phyloP scores from a whole-genome alignment of 2,888 invertebrate genomes.

The Apamea epomidion region DNA sequence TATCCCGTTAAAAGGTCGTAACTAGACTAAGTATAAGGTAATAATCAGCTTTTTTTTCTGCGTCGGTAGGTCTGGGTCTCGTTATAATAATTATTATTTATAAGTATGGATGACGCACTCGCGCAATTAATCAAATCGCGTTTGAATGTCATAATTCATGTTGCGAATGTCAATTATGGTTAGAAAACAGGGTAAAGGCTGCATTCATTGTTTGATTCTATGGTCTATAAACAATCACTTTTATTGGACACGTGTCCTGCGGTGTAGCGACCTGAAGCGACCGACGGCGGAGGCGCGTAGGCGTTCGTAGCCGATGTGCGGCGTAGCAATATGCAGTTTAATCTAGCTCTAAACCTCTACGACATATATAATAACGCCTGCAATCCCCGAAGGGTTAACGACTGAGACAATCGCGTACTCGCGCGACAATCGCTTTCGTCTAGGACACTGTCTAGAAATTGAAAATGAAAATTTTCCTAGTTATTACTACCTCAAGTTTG shows the following conservation, averaged over 20 bases:
- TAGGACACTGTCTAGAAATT: not conserved
- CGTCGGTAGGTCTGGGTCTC: too few relatives aligned
- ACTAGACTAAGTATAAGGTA: too few relatives aligned
- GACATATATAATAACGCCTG: not conserved
- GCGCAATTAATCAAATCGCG: not conserved
- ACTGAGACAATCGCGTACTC: too few relatives aligned
- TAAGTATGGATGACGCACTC: not conserved
- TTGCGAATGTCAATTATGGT: not conserved
- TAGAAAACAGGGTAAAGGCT: not conserved
- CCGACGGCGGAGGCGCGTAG: not conserved
- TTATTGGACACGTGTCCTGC: not conserved
- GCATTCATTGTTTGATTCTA: not conserved
- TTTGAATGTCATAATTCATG: not conserved
- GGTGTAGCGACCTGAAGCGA: not conserved
- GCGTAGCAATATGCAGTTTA: not conserved
- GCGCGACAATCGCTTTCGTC: not conserved
- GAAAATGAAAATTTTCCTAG: not conserved
- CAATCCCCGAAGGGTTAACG: not conserved
- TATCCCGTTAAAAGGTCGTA: too few relatives aligned
- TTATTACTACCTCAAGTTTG: not conserved
- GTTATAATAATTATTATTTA: too few relatives aligned
- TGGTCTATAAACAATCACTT: not conserved
- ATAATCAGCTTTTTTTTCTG: too few relatives aligned
- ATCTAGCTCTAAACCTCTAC: not conserved
- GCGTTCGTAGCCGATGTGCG: not conserved